phyloP scores from a whole-genome alignment of 2,797 vertebrate species.

The Brachyrhaphis roseni region DNA sequence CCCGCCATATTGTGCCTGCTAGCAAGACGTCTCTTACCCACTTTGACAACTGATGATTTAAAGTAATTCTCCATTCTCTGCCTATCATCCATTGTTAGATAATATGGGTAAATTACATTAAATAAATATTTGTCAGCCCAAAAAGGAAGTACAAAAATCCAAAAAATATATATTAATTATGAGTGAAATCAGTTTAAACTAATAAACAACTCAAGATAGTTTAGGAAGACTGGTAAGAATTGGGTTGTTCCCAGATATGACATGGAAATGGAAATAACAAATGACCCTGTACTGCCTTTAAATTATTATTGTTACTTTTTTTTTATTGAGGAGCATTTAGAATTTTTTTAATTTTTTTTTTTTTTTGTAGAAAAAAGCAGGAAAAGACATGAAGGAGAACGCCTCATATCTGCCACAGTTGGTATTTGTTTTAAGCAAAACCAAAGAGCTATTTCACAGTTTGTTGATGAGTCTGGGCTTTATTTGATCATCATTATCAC shows the following conservation, averaged over 20 bases:
- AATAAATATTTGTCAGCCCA: slow-evolving; percentile 1
- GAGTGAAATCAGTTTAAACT: background rate
- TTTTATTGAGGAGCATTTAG: background rate
- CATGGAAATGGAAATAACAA: background rate
- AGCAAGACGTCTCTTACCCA: background rate
- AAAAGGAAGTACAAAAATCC: background rate
- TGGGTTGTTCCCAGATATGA: background rate
- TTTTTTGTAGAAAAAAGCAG: background rate
- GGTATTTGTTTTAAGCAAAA: background rate
- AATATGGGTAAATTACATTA: background rate
- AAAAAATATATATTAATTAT: background rate
- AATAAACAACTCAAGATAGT: background rate
- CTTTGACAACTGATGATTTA: background rate
- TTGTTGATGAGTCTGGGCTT: background rate
- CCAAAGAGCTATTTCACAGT: background rate
- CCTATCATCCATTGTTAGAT: background rate
- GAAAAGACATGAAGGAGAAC: background rate
- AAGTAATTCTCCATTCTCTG: background rate
- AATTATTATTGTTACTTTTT: background rate
- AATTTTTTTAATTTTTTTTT: background rate
- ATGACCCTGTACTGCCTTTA: background rate
- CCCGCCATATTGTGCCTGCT: background rate
- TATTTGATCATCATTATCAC: background rate
- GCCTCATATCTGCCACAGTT: background rate
- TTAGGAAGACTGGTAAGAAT: background rate